Base-by-base conservation (phyloP, 2,888 invertebrate genomes). In the Ernsta delagoae region DNA sequence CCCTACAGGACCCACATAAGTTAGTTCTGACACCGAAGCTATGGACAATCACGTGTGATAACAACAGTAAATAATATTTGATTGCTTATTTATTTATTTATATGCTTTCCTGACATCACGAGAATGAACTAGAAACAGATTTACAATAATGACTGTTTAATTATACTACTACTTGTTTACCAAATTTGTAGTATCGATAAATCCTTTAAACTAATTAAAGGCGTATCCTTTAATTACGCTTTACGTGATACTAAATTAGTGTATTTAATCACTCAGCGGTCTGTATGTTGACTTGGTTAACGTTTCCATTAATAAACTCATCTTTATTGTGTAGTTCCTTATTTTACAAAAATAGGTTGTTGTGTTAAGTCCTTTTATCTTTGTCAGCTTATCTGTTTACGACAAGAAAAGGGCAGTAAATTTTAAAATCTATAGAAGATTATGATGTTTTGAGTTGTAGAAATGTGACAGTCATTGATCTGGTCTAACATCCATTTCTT, bases 121-220 rank as follows among this genome's bases (percentile, higher is more conserved):
- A 64, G 63, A 64, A 54, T 64, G 63, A 43, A 56, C 43, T 64
- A 24, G 63, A 53, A 63, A 39, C 53, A 50, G 39, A 36, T 12
- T 59, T 12, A 59, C 8, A 59, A 59, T 8, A 12, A 59, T 36
- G 39, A 39, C n/a, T 34, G 1, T 39, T 36, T 36, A 36, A 56
- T 56, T 34, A 56, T n/a, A 56, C 0, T 36, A 36, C n/a, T 36
- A 36, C n/a, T 56, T 56, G 56, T 56, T 31, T 36, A 56, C 5
- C 5, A 34, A 56, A 34, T 36, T 34, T 24, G 34, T 56, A 4
- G 9, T 50, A 16, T 50, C 16, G 3, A 43, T 43, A 43, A 43
- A 43, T 43, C 43, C 43, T 43, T 9, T 11, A 43, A 43, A 9
- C 9, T 9, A 9, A 43, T 43, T 43, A 39, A 39, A 43, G 9